phyloP scores from a whole-genome alignment of 2,797 vertebrate species.

The Thamnophis elegans region DNA sequence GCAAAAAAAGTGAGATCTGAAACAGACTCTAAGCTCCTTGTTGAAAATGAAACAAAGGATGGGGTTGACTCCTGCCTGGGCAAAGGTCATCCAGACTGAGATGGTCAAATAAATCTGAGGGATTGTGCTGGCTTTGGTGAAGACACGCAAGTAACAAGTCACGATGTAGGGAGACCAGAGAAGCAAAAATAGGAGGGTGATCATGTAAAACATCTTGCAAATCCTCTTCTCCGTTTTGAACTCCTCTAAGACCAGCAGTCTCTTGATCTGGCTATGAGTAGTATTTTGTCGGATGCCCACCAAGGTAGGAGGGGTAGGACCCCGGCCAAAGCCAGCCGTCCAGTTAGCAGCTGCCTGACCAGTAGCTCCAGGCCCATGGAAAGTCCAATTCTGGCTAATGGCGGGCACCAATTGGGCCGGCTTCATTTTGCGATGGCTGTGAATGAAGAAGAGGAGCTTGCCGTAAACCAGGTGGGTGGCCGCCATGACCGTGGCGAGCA shows the following conservation, averaged over 20 bases:
- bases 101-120: constrained; percentile 89
- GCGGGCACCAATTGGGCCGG: constrained; percentile 92
- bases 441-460: constrained; percentile 93
- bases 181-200: constrained; percentile 88
- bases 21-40: constrained; percentile 87
- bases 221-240: constrained; percentile 95
- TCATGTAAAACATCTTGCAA: constrained; percentile 96
- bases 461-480: constrained; percentile 91
- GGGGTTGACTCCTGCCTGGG: constrained; percentile 92
- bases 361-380: constrained; percentile 92
- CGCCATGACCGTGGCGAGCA: constrained; percentile 88
- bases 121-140: constrained; percentile 81
- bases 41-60: constrained; percentile 95
- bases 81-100: constrained; percentile 94
- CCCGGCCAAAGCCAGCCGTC: constrained; percentile 94
- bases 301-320: constrained; percentile 91
- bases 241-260: constrained; percentile 92
- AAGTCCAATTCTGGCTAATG: constrained; percentile 97
- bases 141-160: constrained; percentile 89
- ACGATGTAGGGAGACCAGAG: constrained; percentile 94
- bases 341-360: constrained; percentile 96
- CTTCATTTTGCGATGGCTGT: constrained; percentile 96
- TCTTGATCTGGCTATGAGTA: constrained; percentile 81
- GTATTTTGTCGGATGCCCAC: constrained; percentile 89
- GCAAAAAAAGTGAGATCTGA: constrained; percentile 86